Conservation (phyloP, 1,140 invertebrate genomes). For the Gryon sp. region DNA sequence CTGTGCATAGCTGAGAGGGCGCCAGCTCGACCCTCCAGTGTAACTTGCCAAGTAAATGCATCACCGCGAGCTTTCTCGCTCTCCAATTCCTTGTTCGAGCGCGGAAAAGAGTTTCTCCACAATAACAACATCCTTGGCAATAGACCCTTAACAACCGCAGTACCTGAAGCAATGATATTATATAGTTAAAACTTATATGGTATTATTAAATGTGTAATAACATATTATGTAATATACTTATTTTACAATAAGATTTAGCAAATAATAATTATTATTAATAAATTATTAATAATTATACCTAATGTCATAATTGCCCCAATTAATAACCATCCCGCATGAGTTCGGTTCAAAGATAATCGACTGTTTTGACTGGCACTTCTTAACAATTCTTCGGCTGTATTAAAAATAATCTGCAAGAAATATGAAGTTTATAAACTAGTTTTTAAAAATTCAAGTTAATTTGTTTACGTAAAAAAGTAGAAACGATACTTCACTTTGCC, state of each 20-base stretch:
- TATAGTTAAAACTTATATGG: too few relatives aligned
- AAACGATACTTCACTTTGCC: conserved; percentile 86
- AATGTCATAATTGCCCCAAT: conserved; percentile 98
- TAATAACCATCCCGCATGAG: conserved; percentile 97
- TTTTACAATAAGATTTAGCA: too few relatives aligned
- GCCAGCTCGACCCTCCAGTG: conserved; percentile 96
- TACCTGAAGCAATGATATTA: conserved; percentile 82
- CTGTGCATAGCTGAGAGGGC: conserved; percentile 97
- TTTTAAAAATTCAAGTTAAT: conserved; percentile 5
- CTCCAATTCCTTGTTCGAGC: conserved; percentile 96
- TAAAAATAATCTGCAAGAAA: conserved; percentile 89
- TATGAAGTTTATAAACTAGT: conserved; percentile 2
- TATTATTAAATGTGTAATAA: too few relatives aligned
- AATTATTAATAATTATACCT: conserved; percentile 80
- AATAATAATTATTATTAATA: too few relatives aligned
- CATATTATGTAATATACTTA: too few relatives aligned
- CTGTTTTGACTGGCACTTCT: conserved; percentile 98
- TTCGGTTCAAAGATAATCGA: conserved; percentile 94
- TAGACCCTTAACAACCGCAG: conserved; percentile 92
- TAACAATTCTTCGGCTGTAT: conserved; percentile 97
- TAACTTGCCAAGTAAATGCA: conserved; percentile 99
- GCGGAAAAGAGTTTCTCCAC: conserved; percentile 98
- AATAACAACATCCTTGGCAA: conserved; percentile 95
- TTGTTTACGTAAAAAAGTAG: too few relatives aligned
- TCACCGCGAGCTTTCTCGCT: conserved; percentile 98